phyloP scores from a whole-genome alignment of 2,888 invertebrate genomes.

The Nomada ruficornis region DNA sequence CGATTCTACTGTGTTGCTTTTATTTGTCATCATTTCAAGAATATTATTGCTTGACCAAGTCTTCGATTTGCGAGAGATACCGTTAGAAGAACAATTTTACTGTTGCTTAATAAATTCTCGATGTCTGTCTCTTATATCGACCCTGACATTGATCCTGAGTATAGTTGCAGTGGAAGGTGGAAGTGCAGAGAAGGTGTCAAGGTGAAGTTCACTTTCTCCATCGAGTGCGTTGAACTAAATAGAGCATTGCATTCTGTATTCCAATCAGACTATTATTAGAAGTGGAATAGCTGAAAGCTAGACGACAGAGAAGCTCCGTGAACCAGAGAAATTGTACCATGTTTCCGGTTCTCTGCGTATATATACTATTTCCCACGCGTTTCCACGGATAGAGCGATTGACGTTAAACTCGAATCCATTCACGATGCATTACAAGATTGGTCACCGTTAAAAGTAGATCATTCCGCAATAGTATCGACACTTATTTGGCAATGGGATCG shows the following conservation, averaged over 20 bases:
- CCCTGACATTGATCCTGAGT: not conserved
- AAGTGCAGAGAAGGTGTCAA: not conserved
- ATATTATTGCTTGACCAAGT: not conserved
- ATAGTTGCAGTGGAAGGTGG: too few species aligned
- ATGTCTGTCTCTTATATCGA: slow-evolving; percentile 9
- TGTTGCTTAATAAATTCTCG: slow-evolving; percentile 42
- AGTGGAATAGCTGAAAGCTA: too few species aligned
- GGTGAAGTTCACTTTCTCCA: not conserved
- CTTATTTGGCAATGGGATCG: too few species aligned
- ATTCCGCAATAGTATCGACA: too few species aligned
- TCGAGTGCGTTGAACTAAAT: not conserved
- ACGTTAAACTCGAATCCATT: too few species aligned
- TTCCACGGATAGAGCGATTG: too few species aligned
- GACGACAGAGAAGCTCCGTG: too few species aligned
- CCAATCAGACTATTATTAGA: not conserved
- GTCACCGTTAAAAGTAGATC: too few species aligned
- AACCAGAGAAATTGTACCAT: too few species aligned
- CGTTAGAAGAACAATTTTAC: slow-evolving; percentile 54
- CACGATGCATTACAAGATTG: too few species aligned
- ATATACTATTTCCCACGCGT: too few species aligned
- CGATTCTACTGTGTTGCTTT: not conserved
- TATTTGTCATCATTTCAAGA: slow-evolving; percentile 2
- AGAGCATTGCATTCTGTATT: not conserved
- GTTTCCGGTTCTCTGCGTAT: too few species aligned
- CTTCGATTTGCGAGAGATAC: slow-evolving; percentile 14